Percentiles rank a stretch among this genome's conserved stretches.
phyloP scores from a whole-genome alignment of 2,113 vertebrate genomes.

The Salvator merianae region DNA sequence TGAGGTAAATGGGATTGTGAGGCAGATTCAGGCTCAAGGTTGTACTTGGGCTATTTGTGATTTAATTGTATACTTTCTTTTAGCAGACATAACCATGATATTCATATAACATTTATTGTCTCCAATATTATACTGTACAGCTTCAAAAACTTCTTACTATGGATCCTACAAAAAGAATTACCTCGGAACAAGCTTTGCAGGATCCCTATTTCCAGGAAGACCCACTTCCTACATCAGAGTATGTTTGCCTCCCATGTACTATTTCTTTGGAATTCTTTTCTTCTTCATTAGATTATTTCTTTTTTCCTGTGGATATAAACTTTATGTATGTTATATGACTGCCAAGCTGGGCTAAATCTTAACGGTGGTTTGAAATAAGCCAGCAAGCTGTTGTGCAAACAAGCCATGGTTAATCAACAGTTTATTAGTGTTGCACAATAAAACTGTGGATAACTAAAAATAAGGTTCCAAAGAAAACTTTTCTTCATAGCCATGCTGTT shows the following conservation, averaged over 20 bases:
- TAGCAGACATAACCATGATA: slow-evolving; percentile 7
- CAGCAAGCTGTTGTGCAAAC: not conserved
- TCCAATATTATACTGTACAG: slow-evolving; percentile 70
- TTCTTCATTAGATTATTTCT: too few relatives aligned
- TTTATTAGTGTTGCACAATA: not conserved
- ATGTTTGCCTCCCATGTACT: slow-evolving; percentile 34
- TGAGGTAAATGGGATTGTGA: too few relatives aligned
- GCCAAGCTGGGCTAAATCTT: not conserved
- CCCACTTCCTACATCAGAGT: slow-evolving; percentile 95
- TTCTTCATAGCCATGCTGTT: not conserved
- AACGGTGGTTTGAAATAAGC: not conserved
- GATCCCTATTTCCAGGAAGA: slow-evolving; percentile 98
- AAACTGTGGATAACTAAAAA: not conserved
- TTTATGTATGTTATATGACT: not conserved
- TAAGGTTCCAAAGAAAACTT: not conserved
- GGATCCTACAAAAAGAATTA: slow-evolving; percentile 98
- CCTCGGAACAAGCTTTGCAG: slow-evolving; percentile 95
- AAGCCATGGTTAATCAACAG: not conserved
- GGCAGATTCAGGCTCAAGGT: too few relatives aligned
- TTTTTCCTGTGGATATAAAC: not conserved
- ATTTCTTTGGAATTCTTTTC: not conserved
- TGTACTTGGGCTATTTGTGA: slow-evolving; percentile 35
- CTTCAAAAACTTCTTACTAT: slow-evolving; percentile 98
- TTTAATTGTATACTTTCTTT: not conserved
- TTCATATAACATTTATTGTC: slow-evolving; percentile 40